These are phyloP conservation scores for Limnephilus lunatus DNA, from an alignment of 2,888 invertebrate genomes.

Conservation along the genomic window DNA sequence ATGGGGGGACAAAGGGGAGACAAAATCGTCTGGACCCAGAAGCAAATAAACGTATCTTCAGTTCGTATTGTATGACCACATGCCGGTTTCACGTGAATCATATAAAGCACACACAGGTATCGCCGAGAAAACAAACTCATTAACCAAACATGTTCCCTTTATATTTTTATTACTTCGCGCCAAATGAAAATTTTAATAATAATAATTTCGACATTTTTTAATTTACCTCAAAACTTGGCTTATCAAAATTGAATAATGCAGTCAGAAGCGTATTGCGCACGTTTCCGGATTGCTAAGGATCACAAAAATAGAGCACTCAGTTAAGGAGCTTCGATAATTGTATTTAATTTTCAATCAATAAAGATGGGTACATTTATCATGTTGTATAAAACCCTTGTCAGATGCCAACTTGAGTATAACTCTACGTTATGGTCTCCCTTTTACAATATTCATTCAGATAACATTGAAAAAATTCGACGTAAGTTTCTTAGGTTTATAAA, in stretches of 20 bases:
- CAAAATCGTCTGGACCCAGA: neutral
- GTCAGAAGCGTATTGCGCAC: neutral
- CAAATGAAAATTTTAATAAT: neutral
- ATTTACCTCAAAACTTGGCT: neutral
- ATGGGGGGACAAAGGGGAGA: neutral
- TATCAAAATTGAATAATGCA: neutral
- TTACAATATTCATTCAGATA: too few relatives aligned
- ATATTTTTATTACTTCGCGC: neutral
- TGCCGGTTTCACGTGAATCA: neutral
- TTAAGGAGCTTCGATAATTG: too few relatives aligned
- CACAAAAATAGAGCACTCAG: neutral
- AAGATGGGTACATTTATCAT: too few relatives aligned
- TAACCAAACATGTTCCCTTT: neutral
- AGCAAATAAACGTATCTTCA: neutral
- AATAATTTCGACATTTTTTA: neutral
- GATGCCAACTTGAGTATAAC: too few relatives aligned
- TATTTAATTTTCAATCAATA: too few relatives aligned
- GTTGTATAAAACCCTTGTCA: too few relatives aligned
- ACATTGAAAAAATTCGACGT: too few relatives aligned
- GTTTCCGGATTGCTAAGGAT: neutral
- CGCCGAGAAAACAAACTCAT: neutral
- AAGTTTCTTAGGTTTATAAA: too few relatives aligned
- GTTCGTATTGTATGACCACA: neutral
- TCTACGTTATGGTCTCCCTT: too few relatives aligned
- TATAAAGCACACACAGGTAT: neutral